These are phyloP conservation scores for Ecdyonurus torrentis DNA, from an alignment of 2,888 invertebrate genomes.

Conservation along the genomic window DNA sequence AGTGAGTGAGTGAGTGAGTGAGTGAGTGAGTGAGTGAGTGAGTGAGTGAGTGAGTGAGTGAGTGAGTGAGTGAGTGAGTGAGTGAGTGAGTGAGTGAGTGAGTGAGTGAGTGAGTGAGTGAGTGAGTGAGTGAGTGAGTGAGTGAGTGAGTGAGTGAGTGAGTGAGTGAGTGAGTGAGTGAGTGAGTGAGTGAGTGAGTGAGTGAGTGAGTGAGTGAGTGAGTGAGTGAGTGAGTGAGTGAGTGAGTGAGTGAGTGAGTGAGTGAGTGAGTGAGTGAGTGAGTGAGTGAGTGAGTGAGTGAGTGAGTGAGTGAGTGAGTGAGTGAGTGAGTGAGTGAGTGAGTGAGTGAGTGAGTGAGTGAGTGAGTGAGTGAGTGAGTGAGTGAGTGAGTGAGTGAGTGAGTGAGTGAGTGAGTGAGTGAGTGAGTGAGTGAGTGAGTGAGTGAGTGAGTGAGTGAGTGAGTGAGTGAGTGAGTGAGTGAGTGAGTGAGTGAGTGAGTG, in stretches of 20 bases:
- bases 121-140: conserved; percentile 2
- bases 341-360: conserved; percentile 10
- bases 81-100: not conserved
- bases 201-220: conserved; percentile 4
- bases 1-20: conserved; percentile 1
- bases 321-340: conserved; percentile 9
- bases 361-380: conserved; percentile 10
- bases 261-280: conserved; percentile 6
- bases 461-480: conserved; percentile 5
- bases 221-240: conserved; percentile 6
- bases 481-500: conserved; percentile 5
- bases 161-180: conserved; percentile 5
- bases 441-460: conserved; percentile 6
- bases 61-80: not conserved
- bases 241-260: conserved; percentile 4
- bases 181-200: conserved; percentile 3
- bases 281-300: conserved; percentile 9
- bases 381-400: conserved; percentile 10
- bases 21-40: conserved; percentile 2
- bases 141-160: conserved; percentile 3
- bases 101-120: not conserved
- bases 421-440: conserved; percentile 10
- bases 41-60: conserved; percentile 1
- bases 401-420: conserved; percentile 11
- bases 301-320: conserved; percentile 9